A percentile compares a stretch with the other conserved stretches of the same genome.
Conservation (phyloP, 2,113 vertebrate species). For the Theropithecus gelada region DNA sequence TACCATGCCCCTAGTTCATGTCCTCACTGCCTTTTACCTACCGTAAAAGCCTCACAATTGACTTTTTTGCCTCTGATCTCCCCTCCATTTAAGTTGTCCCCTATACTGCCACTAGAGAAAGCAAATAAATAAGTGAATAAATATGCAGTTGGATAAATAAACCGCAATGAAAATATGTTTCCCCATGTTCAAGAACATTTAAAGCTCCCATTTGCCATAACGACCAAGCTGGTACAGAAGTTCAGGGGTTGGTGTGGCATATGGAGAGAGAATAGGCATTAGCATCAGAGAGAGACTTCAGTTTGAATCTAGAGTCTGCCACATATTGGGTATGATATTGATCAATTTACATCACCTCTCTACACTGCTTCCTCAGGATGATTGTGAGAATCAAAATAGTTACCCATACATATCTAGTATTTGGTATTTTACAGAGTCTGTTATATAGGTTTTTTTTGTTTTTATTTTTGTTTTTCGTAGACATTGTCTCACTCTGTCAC, state of each 20-base stretch:
- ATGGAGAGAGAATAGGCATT: not conserved
- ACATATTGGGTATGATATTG: not conserved
- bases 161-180: not conserved
- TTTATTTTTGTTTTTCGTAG: too few relatives aligned
- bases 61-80: not conserved
- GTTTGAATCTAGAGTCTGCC: not conserved
- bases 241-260: not conserved
- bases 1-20: not conserved
- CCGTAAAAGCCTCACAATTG: not conserved
- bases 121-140: not conserved
- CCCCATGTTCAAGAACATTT: not conserved
- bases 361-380: not conserved
- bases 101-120: not conserved
- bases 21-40: not conserved
- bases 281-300: not conserved
- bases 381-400: not conserved
- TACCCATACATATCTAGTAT: not conserved
- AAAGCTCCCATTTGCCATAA: not conserved
- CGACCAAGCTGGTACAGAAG: not conserved
- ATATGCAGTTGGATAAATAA: not conserved
- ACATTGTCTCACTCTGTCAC: too few relatives aligned
- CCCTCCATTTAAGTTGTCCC: not conserved
- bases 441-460: not conserved
- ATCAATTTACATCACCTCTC: not conserved
- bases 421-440: not conserved